Evolutionary conservation across 1,140 invertebrate species (phyloP).

Genomic region (Plodia interpunctella): DNA sequence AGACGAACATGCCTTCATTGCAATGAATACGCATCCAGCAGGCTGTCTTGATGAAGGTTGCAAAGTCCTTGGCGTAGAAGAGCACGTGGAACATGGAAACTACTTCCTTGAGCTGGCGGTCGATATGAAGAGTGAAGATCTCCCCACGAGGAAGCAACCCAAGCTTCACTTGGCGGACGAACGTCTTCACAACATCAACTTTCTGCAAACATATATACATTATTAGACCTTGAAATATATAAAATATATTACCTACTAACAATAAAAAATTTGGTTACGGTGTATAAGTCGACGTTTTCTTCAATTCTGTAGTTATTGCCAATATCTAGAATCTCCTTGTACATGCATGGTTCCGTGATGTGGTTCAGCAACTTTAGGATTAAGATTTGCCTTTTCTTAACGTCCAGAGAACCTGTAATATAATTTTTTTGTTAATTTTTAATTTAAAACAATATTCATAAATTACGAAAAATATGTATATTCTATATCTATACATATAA

Average conservation of each 20-base stretch:
- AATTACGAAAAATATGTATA: too few relatives aligned
- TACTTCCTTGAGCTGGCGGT: constrained; percentile 80
- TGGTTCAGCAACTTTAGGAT: constrained; percentile 81
- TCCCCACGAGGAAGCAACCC: constrained; percentile 78
- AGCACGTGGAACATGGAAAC: constrained; percentile 82
- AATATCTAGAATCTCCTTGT: constrained; percentile 69
- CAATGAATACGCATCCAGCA: constrained; percentile 80
- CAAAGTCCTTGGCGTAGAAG: constrained; percentile 82
- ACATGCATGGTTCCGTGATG: constrained; percentile 76
- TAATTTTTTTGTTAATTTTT: not conserved
- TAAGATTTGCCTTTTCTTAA: constrained; percentile 75
- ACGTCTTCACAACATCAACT: constrained; percentile 78
- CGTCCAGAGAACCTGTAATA: constrained; percentile 64
- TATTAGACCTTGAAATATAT: not conserved
- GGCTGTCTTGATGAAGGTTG: constrained; percentile 78
- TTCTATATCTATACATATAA: too few relatives aligned
- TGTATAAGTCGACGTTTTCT: constrained; percentile 65
- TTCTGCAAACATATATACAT: constrained; percentile 58
- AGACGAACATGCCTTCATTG: constrained; percentile 82
- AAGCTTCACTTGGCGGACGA: constrained; percentile 77
- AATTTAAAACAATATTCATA: not conserved
- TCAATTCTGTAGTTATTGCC: constrained; percentile 77
- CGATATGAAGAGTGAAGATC: constrained; percentile 80
- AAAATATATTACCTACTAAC: not conserved
- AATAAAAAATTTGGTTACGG: constrained; percentile 29